Percentiles rank a stretch among this genome's conserved stretches.
These are phyloP conservation scores for Cinara cedri DNA, from an alignment of 2,888 invertebrate species.

Conservation along the genomic window DNA sequence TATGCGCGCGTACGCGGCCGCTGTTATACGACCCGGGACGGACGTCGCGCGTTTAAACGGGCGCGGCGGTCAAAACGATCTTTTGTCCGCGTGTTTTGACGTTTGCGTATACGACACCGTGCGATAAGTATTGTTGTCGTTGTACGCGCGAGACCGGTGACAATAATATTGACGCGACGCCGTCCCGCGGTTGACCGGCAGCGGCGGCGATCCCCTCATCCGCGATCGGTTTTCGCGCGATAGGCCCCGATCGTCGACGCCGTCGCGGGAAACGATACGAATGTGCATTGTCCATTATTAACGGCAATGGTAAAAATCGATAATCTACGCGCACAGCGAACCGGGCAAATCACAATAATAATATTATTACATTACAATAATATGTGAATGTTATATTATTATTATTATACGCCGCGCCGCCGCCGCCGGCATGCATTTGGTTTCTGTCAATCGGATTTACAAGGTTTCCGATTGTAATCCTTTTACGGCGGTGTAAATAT, in stretches of 20 bases:
- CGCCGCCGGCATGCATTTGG: constrained; percentile 33
- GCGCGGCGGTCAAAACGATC: constrained; percentile 7
- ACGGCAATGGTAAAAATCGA: not conserved
- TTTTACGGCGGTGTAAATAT: constrained; percentile 35
- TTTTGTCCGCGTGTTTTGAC: constrained; percentile 32
- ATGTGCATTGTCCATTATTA: not conserved
- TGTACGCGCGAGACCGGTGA: not conserved
- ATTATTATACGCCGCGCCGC: not conserved
- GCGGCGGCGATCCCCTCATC: not conserved
- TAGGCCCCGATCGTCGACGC: not conserved
- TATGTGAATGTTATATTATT: no score
- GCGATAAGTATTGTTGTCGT: not conserved
- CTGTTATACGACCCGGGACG: constrained; percentile 41
- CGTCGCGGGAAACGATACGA: not conserved
- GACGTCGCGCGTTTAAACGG: constrained; percentile 20
- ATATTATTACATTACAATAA: no score
- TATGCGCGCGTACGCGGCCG: no score
- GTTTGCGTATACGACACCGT: no score
- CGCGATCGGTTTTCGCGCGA: not conserved
- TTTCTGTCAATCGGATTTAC: constrained; percentile 52
- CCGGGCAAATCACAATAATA: no score
- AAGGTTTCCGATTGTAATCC: constrained; percentile 56
- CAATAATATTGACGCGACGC: no score
- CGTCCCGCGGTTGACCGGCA: not conserved
- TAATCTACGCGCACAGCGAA: no score